A percentile compares a stretch with the other conserved stretches of the same genome.
Conservation (phyloP, 2,888 invertebrate genomes). For the Agrochola circellaris region DNA sequence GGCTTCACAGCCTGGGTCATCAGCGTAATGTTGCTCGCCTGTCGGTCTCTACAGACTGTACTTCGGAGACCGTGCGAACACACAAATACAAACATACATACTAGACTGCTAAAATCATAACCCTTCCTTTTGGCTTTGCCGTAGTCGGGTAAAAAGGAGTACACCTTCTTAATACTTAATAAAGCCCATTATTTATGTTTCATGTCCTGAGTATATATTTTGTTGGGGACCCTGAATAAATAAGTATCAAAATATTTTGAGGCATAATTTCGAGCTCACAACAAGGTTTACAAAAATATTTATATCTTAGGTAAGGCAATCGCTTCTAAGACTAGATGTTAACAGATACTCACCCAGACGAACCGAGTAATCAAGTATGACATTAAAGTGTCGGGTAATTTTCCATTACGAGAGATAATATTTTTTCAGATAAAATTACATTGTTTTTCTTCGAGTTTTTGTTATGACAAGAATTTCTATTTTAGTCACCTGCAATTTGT, state of each 20-base stretch:
- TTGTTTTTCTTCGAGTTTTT: constrained; percentile 7
- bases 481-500: no score
- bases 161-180: not conserved
- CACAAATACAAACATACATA: no score
- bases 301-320: constrained; percentile 1
- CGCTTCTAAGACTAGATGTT: constrained; percentile 24
- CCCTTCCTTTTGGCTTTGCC: no score
- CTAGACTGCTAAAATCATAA: no score
- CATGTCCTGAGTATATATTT: not conserved
- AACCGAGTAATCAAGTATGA: not conserved
- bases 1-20: no score
- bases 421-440: constrained; percentile 16
- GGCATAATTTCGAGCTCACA: not conserved
- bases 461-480: not conserved
- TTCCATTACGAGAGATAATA: not conserved
- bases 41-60: no score
- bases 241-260: not conserved
- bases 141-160: not conserved
- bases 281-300: not conserved
- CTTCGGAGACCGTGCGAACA: no score
- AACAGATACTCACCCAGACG: constrained; percentile 22
- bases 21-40: no score
- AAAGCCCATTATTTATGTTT: no score
- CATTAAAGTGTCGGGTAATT: constrained; percentile 13
- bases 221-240: not conserved